Percentiles rank a stretch among this genome's conserved stretches.
These are phyloP conservation scores for cat (Felis catus) DNA, from an alignment of 2,113 vertebrate species.

Conservation along the genomic window F.catus_Fca126_mat1.0 CM031413.1:80836501-80837000, in stretches of 20 bases:
- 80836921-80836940: not conserved
- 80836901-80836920: not conserved
- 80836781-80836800: not conserved
- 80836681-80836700: not conserved
- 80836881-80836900: constrained; percentile 2
- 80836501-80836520: not conserved
- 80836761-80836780: not conserved
- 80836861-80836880: not conserved
- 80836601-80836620: not conserved
- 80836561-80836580: not conserved
- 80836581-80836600: not conserved
- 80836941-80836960: not conserved
- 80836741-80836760: not conserved
- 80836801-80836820: not conserved
- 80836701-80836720: not conserved
- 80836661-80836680: not conserved
- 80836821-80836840: constrained; percentile 9
- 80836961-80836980: not conserved
- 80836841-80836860: not conserved
- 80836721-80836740: not conserved
- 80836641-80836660: not conserved
- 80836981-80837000: constrained; percentile 22
- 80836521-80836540: not conserved
- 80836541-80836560: constrained; percentile 11
- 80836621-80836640: not conserved